Evolutionary conservation across 2,113 vertebrate genomes (phyloP).

Genomic region (Rallus limicola): DNA sequence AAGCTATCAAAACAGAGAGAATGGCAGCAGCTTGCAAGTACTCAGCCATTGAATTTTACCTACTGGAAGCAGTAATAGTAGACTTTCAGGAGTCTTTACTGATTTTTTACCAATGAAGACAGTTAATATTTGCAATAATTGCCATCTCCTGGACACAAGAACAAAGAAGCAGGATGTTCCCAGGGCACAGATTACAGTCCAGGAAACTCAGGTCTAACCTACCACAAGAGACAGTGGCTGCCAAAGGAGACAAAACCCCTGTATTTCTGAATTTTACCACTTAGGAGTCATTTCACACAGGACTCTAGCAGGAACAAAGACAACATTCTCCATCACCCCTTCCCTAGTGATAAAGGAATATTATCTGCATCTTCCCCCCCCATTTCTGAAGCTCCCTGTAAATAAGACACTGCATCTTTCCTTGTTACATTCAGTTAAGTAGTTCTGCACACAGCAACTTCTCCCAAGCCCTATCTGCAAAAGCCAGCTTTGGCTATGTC

Average conservation of each 20-base stretch:
- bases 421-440: not conserved
- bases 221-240: not conserved
- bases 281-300: not conserved
- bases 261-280: not conserved
- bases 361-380: not conserved
- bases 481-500: not conserved
- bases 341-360: not conserved
- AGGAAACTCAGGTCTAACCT: not conserved
- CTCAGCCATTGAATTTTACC: not conserved
- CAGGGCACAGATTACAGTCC: not conserved
- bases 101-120: not conserved
- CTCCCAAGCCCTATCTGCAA: slow-evolving; percentile 5
- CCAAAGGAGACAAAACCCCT: not conserved
- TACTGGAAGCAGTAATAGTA: not conserved
- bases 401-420: not conserved
- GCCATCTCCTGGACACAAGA: not conserved
- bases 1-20: not conserved
- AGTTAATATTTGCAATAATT: not conserved
- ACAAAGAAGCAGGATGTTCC: not conserved
- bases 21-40: not conserved
- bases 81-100: not conserved
- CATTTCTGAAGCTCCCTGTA: not conserved
- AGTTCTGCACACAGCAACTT: not conserved
- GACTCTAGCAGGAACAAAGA: not conserved
- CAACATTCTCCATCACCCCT: not conserved